Evolutionary conservation across 1,140 invertebrate species (phyloP).

Genomic region (Ridgeia piscesae): DNA sequence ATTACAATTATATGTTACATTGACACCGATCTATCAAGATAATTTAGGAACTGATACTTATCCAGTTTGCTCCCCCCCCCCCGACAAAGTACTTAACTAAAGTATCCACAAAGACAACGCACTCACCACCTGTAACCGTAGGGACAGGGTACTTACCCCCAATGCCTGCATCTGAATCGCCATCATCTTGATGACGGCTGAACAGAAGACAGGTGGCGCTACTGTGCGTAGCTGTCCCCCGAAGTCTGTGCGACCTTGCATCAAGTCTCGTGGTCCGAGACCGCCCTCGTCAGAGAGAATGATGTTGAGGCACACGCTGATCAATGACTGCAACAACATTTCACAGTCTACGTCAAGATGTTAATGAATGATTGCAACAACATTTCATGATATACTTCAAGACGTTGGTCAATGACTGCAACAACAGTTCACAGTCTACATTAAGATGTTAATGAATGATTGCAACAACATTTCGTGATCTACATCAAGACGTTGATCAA

Average conservation of each 20-base stretch:
- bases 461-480: too few species aligned
- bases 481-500: too few species aligned
- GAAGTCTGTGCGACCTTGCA: constrained; percentile 32
- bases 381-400: too few species aligned
- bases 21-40: too few species aligned
- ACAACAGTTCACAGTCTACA: too few species aligned
- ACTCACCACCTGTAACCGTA: not conserved
- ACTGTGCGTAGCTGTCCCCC: constrained; percentile 54
- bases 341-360: not conserved
- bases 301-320: constrained; percentile 61
- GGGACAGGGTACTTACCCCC: constrained; percentile 65
- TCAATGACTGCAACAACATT: constrained; percentile 67
- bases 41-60: too few species aligned
- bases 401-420: too few species aligned
- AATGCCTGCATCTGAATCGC: constrained; percentile 90
- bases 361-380: too few species aligned
- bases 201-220: constrained; percentile 90
- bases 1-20: too few species aligned
- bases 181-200: constrained; percentile 90
- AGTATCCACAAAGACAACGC: not conserved
- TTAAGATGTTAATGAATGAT: too few species aligned
- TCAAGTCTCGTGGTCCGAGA: constrained; percentile 43
- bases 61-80: not conserved
- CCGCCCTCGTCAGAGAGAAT: constrained; percentile 65
- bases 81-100: too few species aligned